Percentiles rank a stretch among this genome's conserved stretches.
Evolutionary conservation across 2,113 vertebrate species (phyloP).

Genomic region (Tragelaphus strepsiceros): DNA sequence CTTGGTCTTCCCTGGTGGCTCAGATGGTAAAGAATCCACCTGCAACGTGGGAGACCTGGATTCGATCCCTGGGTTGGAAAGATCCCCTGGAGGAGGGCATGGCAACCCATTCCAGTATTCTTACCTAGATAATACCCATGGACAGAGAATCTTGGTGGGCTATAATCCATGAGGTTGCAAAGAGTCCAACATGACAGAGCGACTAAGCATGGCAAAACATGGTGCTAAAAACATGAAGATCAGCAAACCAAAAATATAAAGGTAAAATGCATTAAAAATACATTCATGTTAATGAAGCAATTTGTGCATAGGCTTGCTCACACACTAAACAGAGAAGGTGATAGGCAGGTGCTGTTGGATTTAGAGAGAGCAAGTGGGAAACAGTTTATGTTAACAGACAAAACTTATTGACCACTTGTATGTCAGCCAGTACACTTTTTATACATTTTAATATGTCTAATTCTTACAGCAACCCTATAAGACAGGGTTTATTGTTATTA

Average conservation of each 20-base stretch:
- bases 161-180: not conserved
- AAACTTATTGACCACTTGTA: not conserved
- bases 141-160: not conserved
- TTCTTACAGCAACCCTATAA: not conserved
- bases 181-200: fast-evolving
- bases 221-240: not conserved
- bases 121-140: not conserved
- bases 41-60: not conserved
- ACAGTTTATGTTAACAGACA: not conserved
- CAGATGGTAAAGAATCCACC: not conserved
- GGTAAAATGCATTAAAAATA: not conserved
- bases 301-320: not conserved
- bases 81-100: not conserved
- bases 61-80: not conserved
- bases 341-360: not conserved
- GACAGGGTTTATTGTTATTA: not conserved
- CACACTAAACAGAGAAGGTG: not conserved
- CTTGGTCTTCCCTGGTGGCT: not conserved
- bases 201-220: not conserved
- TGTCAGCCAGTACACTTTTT: not conserved
- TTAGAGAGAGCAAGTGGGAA: not conserved
- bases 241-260: not conserved
- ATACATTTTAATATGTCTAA: not conserved
- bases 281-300: not conserved
- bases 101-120: no score